A percentile compares a stretch with the other conserved stretches of the same genome.
phyloP scores from a whole-genome alignment of 2,113 vertebrate species.

The Zapornia atra region DNA sequence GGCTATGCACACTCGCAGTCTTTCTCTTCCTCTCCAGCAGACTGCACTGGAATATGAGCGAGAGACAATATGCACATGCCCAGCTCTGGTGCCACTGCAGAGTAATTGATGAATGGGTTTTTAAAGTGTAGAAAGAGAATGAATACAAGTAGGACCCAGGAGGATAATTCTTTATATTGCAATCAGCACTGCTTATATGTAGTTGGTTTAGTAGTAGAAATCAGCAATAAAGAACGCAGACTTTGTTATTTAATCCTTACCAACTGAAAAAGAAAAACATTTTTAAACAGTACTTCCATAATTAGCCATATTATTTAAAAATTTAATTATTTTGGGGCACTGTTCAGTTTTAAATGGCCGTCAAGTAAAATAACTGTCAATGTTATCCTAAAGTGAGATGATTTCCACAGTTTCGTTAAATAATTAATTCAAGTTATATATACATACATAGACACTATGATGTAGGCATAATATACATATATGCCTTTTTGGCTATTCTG shows the following conservation, averaged over 20 bases:
- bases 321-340: constrained; percentile 4
- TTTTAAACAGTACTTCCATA: background rate
- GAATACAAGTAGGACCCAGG: constrained; percentile 75
- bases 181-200: constrained; percentile 73
- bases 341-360: constrained; percentile 4
- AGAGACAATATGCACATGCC: constrained; percentile 13
- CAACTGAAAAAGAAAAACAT: constrained; percentile 43
- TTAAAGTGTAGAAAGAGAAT: constrained; percentile 75
- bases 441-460: background rate
- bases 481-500: background rate
- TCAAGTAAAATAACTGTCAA: constrained; percentile 17
- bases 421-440: background rate
- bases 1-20: fast-evolving
- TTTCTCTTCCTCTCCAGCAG: background rate
- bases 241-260: constrained; percentile 74
- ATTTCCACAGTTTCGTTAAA: background rate
- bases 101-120: constrained; percentile 78
- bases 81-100: constrained; percentile 57
- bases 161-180: constrained; percentile 78
- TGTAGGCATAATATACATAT: background rate
- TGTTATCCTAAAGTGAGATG: background rate
- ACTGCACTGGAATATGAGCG: constrained; percentile 1
- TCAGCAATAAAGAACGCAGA: constrained; percentile 69
- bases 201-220: constrained; percentile 73
- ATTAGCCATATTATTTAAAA: constrained; percentile 29